Evolutionary conservation across 2,888 invertebrate genomes (phyloP), one percentile per base, ranked within the genome.

Genomic region (Synergus itoensis): DNA sequence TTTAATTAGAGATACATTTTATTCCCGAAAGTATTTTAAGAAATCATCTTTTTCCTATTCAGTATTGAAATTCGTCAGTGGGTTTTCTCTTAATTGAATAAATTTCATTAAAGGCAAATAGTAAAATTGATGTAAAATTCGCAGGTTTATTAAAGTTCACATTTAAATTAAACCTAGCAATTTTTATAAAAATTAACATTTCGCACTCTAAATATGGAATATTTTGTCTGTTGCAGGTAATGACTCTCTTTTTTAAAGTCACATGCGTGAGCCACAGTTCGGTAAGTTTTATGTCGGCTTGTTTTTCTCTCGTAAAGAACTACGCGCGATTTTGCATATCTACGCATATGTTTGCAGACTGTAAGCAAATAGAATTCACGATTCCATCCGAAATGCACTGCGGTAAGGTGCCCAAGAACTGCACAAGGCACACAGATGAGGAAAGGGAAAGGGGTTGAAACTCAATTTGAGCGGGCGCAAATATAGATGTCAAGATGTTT

Each of bases 401-500:
- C 75, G 77, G 76, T 64, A 76, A 76, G 76, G 75, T 14, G 21
- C 7, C 28, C 7, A 12, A 57, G 73, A 12, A 78, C 77, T 53
- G 80, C 78, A 77, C 79, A 80, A 82, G 79, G 78, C 76, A 80
- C 83, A 84, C 79, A 78, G 82, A 76, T 63, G 78, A 79, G 81
- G 81, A 73, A 57, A 36, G 75, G 78, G 76, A 83, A 79, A 80
- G 76, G 78, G 69, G 80, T 86, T 84, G 87, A 88, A 89, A 90
- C 85, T 88, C 85, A 89, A 90, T 90, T 90, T 89, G 88, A 88
- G 83, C 86, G 83, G 83, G 85, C 85, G 87, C 88, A 88, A 88
- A 90, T 90, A 89, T 88, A 89, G 87, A 91, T 89, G 88, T 90
- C 89, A 89, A 91, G 89, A 89, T 90, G 89, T 91, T 91, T 88